Evolutionary conservation across 2,888 invertebrate genomes (phyloP).

Genomic region (Pachliopta kotzebuea): DNA sequence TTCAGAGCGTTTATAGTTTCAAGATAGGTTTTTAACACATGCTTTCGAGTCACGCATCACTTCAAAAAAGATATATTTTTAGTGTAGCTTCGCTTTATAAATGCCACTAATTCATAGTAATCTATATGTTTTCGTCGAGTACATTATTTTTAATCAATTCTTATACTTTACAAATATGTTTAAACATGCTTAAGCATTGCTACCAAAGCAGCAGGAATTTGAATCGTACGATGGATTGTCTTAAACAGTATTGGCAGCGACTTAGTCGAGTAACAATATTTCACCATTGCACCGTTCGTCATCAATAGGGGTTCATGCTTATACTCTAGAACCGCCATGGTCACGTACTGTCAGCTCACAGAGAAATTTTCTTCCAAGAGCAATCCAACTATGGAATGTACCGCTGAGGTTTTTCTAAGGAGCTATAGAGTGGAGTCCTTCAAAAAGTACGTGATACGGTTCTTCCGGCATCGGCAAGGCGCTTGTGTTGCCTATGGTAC

Average conservation of each 20-base stretch:
- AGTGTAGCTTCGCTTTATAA: neutral
- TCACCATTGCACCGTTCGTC: too few species aligned
- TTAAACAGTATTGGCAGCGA: neutral
- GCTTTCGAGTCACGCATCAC: slow-evolving; percentile 47
- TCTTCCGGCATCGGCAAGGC: too few species aligned
- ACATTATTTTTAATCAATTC: slow-evolving; percentile 4
- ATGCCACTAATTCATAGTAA: neutral
- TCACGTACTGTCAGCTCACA: too few species aligned
- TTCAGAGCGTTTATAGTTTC: slow-evolving; percentile 62
- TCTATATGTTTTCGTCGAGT: neutral
- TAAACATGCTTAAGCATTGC: slow-evolving; percentile 45
- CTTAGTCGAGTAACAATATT: too few species aligned
- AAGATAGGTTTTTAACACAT: slow-evolving; percentile 54
- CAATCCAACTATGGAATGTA: too few species aligned
- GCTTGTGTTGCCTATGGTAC: too few species aligned
- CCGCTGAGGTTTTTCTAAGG: too few species aligned
- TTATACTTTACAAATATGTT: slow-evolving; percentile 2
- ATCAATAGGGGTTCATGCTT: too few species aligned
- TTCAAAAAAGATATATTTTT: slow-evolving; percentile 13
- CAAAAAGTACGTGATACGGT: too few species aligned
- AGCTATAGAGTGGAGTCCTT: too few species aligned
- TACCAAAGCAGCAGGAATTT: slow-evolving; percentile 53
- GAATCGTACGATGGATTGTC: slow-evolving; percentile 30
- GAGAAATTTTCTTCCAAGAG: too few species aligned
- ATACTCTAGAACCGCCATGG: too few species aligned